Evolutionary conservation across 2,888 invertebrate genomes (phyloP).

Genomic region (Rugalucina vietnamica): DNA sequence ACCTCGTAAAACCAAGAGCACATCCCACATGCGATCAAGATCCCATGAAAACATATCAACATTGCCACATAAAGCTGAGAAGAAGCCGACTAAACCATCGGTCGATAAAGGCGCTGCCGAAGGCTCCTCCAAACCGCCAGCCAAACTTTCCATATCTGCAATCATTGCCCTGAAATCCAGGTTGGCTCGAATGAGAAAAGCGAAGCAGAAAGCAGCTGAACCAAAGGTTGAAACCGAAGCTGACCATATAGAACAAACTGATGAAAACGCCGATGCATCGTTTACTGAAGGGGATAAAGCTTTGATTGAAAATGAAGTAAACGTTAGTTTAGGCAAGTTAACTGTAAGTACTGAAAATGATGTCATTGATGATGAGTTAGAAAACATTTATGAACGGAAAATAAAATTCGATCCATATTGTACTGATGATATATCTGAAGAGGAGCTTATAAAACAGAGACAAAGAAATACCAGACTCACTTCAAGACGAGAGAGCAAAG

Average conservation of each 20-base stretch:
- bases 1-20: not conserved
- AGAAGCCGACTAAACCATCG: not conserved
- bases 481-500: constrained; percentile 75
- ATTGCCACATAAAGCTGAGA: not conserved
- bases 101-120: not conserved
- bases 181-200: constrained; percentile 54
- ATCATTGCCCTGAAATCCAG: constrained; percentile 58
- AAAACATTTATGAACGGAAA: constrained; percentile 66
- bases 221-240: constrained; percentile 14
- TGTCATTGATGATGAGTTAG: constrained; percentile 71
- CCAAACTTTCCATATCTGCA: constrained; percentile 58
- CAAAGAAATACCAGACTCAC: constrained; percentile 64
- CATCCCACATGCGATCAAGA: not conserved
- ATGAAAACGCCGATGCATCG: constrained; percentile 27
- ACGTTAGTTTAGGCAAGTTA: constrained; percentile 71
- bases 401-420: constrained; percentile 69
- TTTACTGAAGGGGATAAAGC: constrained; percentile 43
- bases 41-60: not conserved
- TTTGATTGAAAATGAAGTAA: constrained; percentile 75
- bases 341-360: constrained; percentile 68
- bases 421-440: constrained; percentile 69
- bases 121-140: constrained; percentile 18
- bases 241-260: not conserved
- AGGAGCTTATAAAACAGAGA: constrained; percentile 67
- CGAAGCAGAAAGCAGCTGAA: constrained; percentile 38